Conservation (phyloP, 2,888 invertebrate species). For the Pegoplata infirma region DNA sequence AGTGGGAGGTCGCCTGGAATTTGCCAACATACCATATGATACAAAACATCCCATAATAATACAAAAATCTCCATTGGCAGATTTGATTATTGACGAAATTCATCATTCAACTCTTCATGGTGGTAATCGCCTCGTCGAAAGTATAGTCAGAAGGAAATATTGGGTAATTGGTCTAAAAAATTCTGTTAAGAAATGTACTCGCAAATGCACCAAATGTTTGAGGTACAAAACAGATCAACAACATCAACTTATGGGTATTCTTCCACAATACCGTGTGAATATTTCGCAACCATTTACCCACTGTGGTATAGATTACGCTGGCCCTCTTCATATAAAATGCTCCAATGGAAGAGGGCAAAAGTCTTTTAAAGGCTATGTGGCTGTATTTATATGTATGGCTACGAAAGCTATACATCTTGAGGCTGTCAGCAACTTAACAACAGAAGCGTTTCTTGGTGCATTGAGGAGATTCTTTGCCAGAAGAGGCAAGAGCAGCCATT, state of each 20-base stretch:
- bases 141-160: neutral
- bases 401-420: conserved; percentile 7
- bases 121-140: conserved; percentile 18
- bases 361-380: no score
- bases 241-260: neutral
- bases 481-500: neutral
- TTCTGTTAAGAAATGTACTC: neutral
- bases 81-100: neutral
- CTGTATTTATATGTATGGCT: neutral
- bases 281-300: neutral
- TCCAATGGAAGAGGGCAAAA: neutral
- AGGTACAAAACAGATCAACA: neutral
- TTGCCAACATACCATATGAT: neutral
- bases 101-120: conserved; percentile 20
- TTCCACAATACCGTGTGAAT: conserved; percentile 7
- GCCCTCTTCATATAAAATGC: neutral
- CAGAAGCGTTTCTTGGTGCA: no score
- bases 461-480: neutral
- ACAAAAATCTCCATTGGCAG: conserved; percentile 21
- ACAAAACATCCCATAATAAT: conserved; percentile 11
- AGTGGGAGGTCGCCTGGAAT: conserved; percentile 30
- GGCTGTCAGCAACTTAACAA: neutral
- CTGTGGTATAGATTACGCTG: conserved; percentile 13
- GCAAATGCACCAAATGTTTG: neutral
- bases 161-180: conserved; percentile 23